Conservation (phyloP, 2,797 vertebrate genomes). For the Pangasius djambal region DNA sequence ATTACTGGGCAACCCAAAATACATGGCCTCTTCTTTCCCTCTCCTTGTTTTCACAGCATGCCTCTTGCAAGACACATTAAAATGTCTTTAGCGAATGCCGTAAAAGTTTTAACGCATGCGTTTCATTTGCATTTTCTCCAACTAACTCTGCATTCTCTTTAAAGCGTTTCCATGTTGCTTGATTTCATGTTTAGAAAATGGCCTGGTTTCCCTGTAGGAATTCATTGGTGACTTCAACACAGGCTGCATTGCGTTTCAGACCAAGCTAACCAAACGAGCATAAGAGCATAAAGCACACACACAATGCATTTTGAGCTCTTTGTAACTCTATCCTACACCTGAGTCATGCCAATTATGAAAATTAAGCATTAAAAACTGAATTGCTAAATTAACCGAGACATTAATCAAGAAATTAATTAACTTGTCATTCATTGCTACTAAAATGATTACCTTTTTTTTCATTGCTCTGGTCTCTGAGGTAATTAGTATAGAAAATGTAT, state of each 20-base stretch:
- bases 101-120: conserved; percentile 26
- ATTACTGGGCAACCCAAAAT: background rate
- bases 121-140: conserved; percentile 2
- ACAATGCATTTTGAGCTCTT: background rate
- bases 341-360: background rate
- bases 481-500: conserved; percentile 58
- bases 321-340: background rate
- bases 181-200: background rate
- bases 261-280: background rate
- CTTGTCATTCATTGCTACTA: conserved; percentile 56
- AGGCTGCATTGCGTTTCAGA: no score
- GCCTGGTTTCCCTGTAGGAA: background rate
- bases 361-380: conserved; percentile 21
- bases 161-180: background rate
- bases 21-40: background rate
- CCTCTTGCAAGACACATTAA: background rate
- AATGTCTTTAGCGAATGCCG: conserved; percentile 5
- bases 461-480: conserved; percentile 52
- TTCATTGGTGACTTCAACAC: conserved; percentile 16
- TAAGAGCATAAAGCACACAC: no score
- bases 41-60: conserved; percentile 1
- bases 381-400: conserved; percentile 48
- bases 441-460: conserved; percentile 42
- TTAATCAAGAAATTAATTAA: conserved; percentile 60
- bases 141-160: conserved; percentile 23